Evolutionary conservation across 92 coral and sea anemone genomes (phyloP).

Genomic region (Meandrina meandrites): DNA sequence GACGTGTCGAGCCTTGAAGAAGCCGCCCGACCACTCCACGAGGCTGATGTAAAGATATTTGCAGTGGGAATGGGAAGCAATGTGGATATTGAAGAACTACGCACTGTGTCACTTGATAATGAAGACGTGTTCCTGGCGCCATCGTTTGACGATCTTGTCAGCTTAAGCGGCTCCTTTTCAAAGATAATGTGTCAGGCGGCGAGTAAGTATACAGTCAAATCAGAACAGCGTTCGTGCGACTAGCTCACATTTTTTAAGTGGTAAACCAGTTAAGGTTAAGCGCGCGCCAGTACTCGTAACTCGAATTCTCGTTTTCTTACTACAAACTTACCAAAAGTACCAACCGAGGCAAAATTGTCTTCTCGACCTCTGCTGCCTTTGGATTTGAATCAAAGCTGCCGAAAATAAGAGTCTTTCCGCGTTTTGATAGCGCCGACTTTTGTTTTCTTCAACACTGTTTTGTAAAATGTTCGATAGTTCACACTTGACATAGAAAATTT

Average conservation of each 20-base stretch:
- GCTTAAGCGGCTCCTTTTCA: slow-evolving; percentile 23
- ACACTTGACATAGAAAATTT: not conserved
- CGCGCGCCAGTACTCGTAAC: not conserved
- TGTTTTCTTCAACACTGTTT: not conserved
- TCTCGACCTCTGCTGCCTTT: not conserved
- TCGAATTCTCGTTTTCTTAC: not conserved
- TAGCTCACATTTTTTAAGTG: not conserved
- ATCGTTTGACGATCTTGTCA: slow-evolving; percentile 34
- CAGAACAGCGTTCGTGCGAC: not conserved
- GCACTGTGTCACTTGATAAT: slow-evolving; percentile 16
- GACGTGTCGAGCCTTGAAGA: slow-evolving; percentile 45
- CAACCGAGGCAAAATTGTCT: not conserved
- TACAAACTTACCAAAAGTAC: not conserved
- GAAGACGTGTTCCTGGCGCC: slow-evolving; percentile 49
- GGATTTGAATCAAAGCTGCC: not conserved
- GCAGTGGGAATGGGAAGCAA: slow-evolving; percentile 53
- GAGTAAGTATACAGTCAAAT: slow-evolving; percentile 26
- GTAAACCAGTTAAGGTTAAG: not conserved
- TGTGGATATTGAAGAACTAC: slow-evolving; percentile 32
- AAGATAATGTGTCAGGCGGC: slow-evolving; percentile 30
- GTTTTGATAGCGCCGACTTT: not conserved
- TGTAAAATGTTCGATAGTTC: not conserved
- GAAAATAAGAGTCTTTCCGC: not conserved
- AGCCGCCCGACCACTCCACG: slow-evolving; percentile 70
- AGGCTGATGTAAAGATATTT: slow-evolving; percentile 49